These are phyloP conservation scores for Uloborus diversus DNA, from an alignment of 1,140 invertebrate genomes.

Conservation along the genomic window DNA sequence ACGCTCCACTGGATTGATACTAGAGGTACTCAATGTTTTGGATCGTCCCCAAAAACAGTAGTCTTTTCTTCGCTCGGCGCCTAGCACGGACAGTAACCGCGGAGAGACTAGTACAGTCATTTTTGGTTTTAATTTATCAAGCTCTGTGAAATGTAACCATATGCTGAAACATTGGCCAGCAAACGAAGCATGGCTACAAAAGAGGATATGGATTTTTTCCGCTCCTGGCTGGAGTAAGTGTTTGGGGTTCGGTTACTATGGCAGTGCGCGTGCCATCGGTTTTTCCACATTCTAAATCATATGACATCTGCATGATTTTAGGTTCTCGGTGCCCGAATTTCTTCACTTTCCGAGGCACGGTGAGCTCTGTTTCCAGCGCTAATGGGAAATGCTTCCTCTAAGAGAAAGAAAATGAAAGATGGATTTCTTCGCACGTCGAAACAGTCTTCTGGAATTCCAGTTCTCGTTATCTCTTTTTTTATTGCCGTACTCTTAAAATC, in stretches of 20 bases:
- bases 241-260: conserved; percentile 51
- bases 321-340: conserved; percentile 28
- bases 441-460: no score
- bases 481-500: no score
- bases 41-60: no score
- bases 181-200: conserved; percentile 27
- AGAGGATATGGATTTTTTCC: conserved; percentile 47
- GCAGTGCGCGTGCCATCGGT: conserved; percentile 30
- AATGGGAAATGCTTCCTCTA: no score
- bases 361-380: background rate
- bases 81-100: no score
- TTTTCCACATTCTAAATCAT: conserved; percentile 39
- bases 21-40: no score
- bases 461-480: no score
- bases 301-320: conserved; percentile 43
- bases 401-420: no score
- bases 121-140: conserved; percentile 31
- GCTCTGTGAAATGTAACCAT: conserved; percentile 26
- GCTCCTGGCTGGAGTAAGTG: conserved; percentile 19
- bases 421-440: no score
- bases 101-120: no score
- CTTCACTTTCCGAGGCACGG: conserved; percentile 4
- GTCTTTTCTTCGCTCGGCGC: no score
- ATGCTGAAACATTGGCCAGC: conserved; percentile 38
- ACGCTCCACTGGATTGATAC: no score